Evolutionary conservation across 2,113 vertebrate species (phyloP), one percentile per base, ranked within the genome.

Genomic region (Ciconia boyciana): DNA sequence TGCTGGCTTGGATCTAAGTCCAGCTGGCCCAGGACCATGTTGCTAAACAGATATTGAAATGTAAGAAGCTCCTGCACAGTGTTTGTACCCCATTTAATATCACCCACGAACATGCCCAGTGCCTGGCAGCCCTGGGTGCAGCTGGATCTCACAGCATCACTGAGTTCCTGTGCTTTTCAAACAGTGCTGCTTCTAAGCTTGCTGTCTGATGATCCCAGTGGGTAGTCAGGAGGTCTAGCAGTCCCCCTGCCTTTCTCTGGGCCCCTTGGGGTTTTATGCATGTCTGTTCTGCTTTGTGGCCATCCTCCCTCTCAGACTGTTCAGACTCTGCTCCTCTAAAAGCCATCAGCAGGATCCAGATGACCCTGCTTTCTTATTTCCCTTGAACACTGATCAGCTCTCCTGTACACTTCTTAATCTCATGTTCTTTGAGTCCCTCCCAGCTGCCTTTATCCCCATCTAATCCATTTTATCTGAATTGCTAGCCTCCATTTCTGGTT

Each of bases 391-490:
- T 44, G 66, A 77, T 83, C 77, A 70, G 43, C 36, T 91, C 46
- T 62, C 46, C 83, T 1, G 0, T 39, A 57, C 26, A 32, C 46
- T 76, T 44, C 55, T 29, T 95, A 91, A 97, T 94, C 91, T 95
- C 46, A 2, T 21, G 16, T 52, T 44, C 36, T 65, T 60, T 6
- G 44, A 76, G 48, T 75, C 17, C 44, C 16, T 76, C 32, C 41
- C 70, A 62, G 49, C 44, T 90, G 89, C 66, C 43, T 94, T 91
- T 92, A 87, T 93, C 70, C 46, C 32, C 4, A 8, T 29, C 66
- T 90, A 93, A 93, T 86, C 89, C 43, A 80, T 91, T 90, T 89
- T 88, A 85, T 66, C 78, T 87, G 81, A 95, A 85, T 93, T 55
- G 14, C 57, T 87, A 78, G 18, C 77, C n/a, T 87, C 55, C 44